Evolutionary conservation across 1,140 invertebrate species (phyloP).

Genomic region (Pinna nobilis): DNA sequence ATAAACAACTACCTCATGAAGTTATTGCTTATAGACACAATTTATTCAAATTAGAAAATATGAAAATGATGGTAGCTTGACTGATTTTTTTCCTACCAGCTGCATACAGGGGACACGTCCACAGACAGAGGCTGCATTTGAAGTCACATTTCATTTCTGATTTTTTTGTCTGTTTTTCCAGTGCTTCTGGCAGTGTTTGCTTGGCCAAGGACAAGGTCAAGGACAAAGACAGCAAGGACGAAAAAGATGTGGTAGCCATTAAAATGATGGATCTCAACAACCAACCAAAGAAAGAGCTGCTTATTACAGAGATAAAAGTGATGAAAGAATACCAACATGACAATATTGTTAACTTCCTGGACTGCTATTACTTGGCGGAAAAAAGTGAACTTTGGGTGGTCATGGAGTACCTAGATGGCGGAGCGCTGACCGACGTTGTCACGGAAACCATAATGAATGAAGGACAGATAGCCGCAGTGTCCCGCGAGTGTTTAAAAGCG

Average conservation of each 20-base stretch:
- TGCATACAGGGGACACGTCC: too few species aligned
- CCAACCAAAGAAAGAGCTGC: conserved; percentile 78
- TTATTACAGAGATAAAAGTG: conserved; percentile 78
- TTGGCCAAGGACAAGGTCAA: conserved; percentile 69
- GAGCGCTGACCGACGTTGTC: conserved; percentile 78
- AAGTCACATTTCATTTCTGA: too few species aligned
- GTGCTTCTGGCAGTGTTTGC: conserved; percentile 76
- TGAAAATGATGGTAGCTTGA: too few species aligned
- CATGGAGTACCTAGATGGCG: conserved; percentile 79
- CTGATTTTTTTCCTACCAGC: too few species aligned
- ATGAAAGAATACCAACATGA: conserved; percentile 73
- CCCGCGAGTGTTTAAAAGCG: conserved; percentile 92
- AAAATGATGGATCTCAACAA: conserved; percentile 77
- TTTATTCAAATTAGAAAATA: too few species aligned
- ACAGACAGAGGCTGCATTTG: too few species aligned
- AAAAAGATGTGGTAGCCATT: conserved; percentile 74
- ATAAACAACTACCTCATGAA: too few species aligned
- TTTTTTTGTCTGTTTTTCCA: conserved; percentile 47
- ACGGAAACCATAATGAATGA: conserved; percentile 78
- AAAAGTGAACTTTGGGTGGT: conserved; percentile 78
- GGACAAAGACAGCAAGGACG: conserved; percentile 32
- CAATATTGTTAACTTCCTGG: conserved; percentile 84
- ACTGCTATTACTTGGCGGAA: conserved; percentile 90
- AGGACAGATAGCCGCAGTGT: conserved; percentile 98
- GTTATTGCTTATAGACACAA: too few species aligned